Percentiles rank a stretch among this genome's conserved stretches.
Conservation (phyloP, 1,140 invertebrate genomes). For the Lepidotrigona ventralis region DNA sequence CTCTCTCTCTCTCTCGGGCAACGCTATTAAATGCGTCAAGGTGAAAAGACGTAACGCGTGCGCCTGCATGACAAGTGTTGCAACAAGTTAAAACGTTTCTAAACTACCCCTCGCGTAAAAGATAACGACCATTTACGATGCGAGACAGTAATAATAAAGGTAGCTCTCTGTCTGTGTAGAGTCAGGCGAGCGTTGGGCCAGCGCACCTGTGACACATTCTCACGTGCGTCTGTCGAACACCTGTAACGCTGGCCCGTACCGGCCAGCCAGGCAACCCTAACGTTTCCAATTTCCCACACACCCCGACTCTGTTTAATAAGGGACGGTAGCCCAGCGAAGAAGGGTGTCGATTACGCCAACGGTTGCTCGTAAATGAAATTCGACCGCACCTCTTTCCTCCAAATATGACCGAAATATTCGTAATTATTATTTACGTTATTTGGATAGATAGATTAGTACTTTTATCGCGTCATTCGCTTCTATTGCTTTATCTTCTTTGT, state of each 20-base stretch:
- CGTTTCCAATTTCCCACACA: constrained; percentile 71
- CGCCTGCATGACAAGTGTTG: background rate
- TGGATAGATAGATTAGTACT: too few relatives aligned
- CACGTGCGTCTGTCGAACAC: constrained; percentile 73
- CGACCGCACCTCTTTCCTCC: background rate
- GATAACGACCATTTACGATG: constrained; percentile 71
- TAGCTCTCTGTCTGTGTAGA: background rate
- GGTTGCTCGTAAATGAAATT: constrained; percentile 21
- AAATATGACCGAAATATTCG: too few relatives aligned
- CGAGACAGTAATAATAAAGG: constrained; percentile 63
- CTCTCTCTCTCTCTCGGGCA: background rate
- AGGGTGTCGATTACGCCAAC: constrained; percentile 36
- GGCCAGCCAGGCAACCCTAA: constrained; percentile 13
- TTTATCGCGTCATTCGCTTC: too few relatives aligned
- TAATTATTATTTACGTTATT: too few relatives aligned
- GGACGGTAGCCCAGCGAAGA: constrained; percentile 35
- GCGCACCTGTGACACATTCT: constrained; percentile 77
- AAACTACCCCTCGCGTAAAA: constrained; percentile 21
- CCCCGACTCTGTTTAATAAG: constrained; percentile 58
- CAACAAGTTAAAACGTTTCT: constrained; percentile 8
- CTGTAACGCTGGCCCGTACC: constrained; percentile 65
- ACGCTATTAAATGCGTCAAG: background rate
- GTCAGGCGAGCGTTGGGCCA: constrained; percentile 15
- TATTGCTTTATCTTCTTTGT: too few relatives aligned
- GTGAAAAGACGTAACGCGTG: background rate